Percentiles rank a stretch among this genome's conserved stretches.
phyloP scores from a whole-genome alignment of 2,888 invertebrate species.

The Thalpophila matura region DNA sequence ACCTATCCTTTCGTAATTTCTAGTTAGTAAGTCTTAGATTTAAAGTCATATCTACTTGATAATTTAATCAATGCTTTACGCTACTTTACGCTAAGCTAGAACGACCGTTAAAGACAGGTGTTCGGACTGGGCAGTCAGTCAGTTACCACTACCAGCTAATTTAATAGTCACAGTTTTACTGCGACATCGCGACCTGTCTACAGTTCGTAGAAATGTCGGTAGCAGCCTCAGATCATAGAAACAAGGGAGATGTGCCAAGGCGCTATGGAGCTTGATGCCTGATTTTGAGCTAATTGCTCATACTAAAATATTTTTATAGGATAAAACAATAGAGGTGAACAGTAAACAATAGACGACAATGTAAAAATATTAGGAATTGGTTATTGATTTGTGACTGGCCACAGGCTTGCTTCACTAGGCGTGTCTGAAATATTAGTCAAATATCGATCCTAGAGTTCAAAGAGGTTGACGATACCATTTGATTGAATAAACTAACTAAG shows the following conservation, averaged over 20 bases:
- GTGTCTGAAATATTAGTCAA: conserved; percentile 43
- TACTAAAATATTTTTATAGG: conserved; percentile 8
- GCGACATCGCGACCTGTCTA: background rate
- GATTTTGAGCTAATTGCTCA: background rate
- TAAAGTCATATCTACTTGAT: conserved; percentile 1
- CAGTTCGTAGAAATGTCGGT: conserved; percentile 9
- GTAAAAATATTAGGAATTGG: conserved; percentile 33
- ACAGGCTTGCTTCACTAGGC: conserved; percentile 17
- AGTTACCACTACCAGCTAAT: conserved; percentile 21
- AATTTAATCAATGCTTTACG: too few species aligned
- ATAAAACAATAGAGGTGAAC: conserved; percentile 5
- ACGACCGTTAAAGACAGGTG: conserved; percentile 2
- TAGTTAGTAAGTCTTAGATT: background rate
- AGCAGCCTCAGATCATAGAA: too few species aligned
- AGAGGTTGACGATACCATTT: conserved; percentile 18
- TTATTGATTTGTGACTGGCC: conserved; percentile 38
- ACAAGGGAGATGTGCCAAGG: too few species aligned
- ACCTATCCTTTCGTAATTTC: background rate
- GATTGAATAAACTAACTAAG: conserved; percentile 17
- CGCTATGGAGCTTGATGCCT: too few species aligned
- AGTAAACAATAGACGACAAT: conserved; percentile 25
- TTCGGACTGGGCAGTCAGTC: background rate
- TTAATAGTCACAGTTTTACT: conserved; percentile 20
- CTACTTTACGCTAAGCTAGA: background rate
- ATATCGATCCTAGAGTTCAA: conserved; percentile 34